Evolutionary conservation across 2,113 vertebrate species (phyloP).

Genomic region (Dolichallabes microphthalmus): DNA sequence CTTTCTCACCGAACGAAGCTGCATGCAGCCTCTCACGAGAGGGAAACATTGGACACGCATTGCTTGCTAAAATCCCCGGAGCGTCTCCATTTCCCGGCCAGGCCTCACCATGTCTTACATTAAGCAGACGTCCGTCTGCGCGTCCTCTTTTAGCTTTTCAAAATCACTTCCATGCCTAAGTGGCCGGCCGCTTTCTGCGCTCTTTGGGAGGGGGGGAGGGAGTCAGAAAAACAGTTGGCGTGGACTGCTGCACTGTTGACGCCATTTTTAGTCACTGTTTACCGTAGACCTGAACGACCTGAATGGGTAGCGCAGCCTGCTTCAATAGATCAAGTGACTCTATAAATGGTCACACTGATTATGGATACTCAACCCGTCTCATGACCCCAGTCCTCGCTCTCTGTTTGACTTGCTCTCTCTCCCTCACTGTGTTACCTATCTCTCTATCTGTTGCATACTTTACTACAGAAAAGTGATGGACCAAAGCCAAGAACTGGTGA

Average conservation of each 20-base stretch:
- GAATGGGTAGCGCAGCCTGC: conserved; percentile 9
- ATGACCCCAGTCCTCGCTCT: conserved; percentile 53
- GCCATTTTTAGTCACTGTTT: conserved; percentile 41
- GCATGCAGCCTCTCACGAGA: conserved; percentile 52
- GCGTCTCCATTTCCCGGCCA: conserved; percentile 57
- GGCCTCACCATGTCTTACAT: conserved; percentile 59
- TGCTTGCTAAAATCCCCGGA: conserved; percentile 59
- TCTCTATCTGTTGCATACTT: not conserved
- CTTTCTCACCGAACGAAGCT: conserved; percentile 48
- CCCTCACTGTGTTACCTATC: not conserved
- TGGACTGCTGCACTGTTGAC: conserved; percentile 1
- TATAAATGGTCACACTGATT: conserved; percentile 33
- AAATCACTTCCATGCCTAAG: conserved; percentile 58
- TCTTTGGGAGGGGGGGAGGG: conserved; percentile 16
- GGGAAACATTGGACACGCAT: conserved; percentile 65
- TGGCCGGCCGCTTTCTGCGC: conserved; percentile 51
- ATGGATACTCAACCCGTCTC: conserved; percentile 46
- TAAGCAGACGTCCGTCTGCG: conserved; percentile 57
- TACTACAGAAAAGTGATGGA: not conserved
- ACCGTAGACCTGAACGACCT: conserved; percentile 16
- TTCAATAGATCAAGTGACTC: conserved; percentile 28
- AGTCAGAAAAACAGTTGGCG: conserved; percentile 28
- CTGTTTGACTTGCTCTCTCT: not conserved
- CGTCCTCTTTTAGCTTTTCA: conserved; percentile 55
- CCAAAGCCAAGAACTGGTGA: conserved; percentile 1